phyloP scores from a whole-genome alignment of 2,797 vertebrate species.

The Scyliorhinus canicula region DNA sequence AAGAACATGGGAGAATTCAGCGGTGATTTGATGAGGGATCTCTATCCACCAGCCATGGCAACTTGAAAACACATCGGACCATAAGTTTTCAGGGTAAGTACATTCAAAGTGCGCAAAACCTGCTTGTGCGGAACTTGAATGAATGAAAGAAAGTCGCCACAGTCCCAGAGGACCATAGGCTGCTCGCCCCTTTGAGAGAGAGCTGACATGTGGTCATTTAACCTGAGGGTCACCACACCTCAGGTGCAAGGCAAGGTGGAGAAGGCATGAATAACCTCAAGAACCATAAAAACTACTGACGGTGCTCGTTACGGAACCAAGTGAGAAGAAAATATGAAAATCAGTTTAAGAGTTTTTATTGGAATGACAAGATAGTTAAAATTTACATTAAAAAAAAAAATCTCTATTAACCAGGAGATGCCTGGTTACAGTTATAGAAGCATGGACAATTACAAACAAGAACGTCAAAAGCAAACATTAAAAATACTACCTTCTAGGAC shows the following conservation, averaged over 20 bases:
- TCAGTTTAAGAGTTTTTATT: constrained; percentile 30
- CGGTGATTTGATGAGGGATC: neutral
- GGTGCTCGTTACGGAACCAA: no score
- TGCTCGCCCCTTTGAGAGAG: no score
- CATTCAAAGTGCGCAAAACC: neutral
- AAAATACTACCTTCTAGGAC: constrained; percentile 16
- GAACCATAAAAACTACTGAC: neutral
- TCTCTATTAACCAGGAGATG: constrained; percentile 9
- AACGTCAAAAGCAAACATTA: constrained; percentile 8
- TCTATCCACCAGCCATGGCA: neutral
- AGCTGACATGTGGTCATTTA: no score
- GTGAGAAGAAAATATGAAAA: neutral
- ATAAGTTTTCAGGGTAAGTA: neutral
- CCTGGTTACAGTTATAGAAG: constrained; percentile 21
- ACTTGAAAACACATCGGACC: neutral
- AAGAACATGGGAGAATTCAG: neutral
- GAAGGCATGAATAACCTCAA: no score
- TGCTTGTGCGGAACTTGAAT: neutral
- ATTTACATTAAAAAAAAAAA: constrained; percentile 34
- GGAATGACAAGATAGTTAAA: constrained; percentile 36
- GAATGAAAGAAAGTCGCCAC: no score
- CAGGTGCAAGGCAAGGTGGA: no score
- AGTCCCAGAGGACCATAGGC: no score
- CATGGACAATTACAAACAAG: constrained; percentile 17
- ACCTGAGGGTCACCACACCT: no score